Conservation (phyloP, 2,888 invertebrate species). For the Amiota minor region DNA sequence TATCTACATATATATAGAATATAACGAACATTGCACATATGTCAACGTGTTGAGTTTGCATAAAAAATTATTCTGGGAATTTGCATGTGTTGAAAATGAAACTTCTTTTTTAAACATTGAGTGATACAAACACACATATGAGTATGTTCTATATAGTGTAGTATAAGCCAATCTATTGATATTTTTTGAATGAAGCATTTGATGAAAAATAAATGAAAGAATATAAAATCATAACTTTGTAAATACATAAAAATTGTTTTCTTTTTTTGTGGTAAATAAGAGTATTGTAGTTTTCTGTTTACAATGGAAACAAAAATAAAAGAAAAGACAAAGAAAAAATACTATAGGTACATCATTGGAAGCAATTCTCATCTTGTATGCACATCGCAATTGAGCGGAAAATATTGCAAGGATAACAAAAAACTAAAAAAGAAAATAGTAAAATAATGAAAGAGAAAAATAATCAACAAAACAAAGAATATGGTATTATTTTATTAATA, state of each 20-base stretch:
- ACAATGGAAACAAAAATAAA: too few relatives aligned
- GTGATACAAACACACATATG: not conserved
- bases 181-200: too few relatives aligned
- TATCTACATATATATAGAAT: too few relatives aligned
- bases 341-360: not conserved
- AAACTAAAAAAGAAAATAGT: not conserved
- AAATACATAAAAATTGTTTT: too few relatives aligned
- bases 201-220: too few relatives aligned
- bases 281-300: not conserved
- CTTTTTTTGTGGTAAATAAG: slow-evolving; percentile 13
- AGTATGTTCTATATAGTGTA: too few relatives aligned
- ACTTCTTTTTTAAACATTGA: not conserved
- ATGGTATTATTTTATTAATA: too few relatives aligned
- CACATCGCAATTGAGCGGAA: slow-evolving; percentile 4
- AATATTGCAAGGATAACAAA: not conserved
- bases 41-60: too few relatives aligned
- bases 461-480: not conserved
- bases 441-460: not conserved
- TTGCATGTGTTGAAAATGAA: slow-evolving; percentile 38
- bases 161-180: too few relatives aligned
- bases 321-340: too few relatives aligned
- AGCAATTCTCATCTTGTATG: not conserved
- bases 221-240: too few relatives aligned
- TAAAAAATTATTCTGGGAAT: slow-evolving; percentile 30
- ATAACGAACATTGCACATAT: too few relatives aligned